Evolutionary conservation across 2,888 invertebrate species (phyloP), one percentile per base, ranked within the genome.

Genomic region (Blomia tropicalis): DNA sequence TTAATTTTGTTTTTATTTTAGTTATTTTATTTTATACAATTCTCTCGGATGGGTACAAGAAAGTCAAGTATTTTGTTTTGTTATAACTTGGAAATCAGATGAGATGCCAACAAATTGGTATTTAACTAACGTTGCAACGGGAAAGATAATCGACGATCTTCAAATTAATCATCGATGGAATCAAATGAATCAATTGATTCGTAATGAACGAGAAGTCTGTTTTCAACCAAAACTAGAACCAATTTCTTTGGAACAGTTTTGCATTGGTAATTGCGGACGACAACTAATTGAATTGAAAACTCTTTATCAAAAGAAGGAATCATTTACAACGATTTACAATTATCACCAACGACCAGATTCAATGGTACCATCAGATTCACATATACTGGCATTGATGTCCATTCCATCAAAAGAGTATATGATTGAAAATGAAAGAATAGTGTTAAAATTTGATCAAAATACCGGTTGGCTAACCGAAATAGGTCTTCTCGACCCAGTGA

Each of bases 1-100:
- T 23, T 27, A 32, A 36, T 47, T 25, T 17, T 62, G 30, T 51
- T 22, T 63, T 11, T 19, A 44, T 64, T 68, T 47, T 60, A 70
- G 70, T 53, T 59, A 64, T 25, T 62, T 92, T 1, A 81, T 88
- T 7, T 75, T 93, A 29, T 89, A 84, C 70, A 93, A 93, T 74
- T 82, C 90, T 0, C 76, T 90, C 59, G 79, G 83, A 0, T 82
- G 83, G 67, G 79, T 77, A 3, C 47, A 19, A 14, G 47, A 47
- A 2, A 47, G 19, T 2, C 47, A 47, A 11, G 22, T 47, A 47
- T 47, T 47, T 23, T 47, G 47, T 47, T 47, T 47, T 5, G 47
- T 22, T 2, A 25, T 47, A 11, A 3, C 17, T 5, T 47, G 47
- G 47, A 47, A n/a, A 2, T 14, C 4, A 3, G 25, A 47, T 22